Conservation (phyloP, 2,797 vertebrate genomes). For the Gila robusta region DNA sequence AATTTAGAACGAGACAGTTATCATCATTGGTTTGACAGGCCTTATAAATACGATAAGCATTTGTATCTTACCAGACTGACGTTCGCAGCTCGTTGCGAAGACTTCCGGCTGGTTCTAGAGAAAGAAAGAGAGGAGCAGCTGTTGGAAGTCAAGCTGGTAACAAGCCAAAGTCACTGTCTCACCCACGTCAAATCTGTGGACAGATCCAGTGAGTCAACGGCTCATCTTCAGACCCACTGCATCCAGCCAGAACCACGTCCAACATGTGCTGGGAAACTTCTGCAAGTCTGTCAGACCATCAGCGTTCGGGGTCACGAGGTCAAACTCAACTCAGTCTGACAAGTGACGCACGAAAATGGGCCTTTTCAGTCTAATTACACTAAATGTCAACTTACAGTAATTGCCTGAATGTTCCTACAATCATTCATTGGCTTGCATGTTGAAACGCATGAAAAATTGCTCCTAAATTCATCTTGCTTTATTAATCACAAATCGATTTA, state of each 20-base stretch:
- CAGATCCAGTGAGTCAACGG: constrained; percentile 46
- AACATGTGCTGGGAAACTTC: not conserved
- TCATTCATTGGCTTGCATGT: not conserved
- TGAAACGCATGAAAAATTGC: not conserved
- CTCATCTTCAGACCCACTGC: constrained; percentile 9
- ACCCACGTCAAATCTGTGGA: constrained; percentile 69
- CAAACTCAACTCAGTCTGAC: not conserved
- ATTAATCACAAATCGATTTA: not conserved
- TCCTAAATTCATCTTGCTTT: not conserved
- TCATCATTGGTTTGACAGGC: no score
- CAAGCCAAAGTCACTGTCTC: constrained; percentile 22
- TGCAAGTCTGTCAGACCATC: not conserved
- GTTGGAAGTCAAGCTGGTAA: not conserved
- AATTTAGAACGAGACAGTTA: no score
- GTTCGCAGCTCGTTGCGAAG: not conserved
- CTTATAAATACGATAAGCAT: no score
- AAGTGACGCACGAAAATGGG: not conserved
- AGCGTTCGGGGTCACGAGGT: not conserved
- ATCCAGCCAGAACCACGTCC: not conserved
- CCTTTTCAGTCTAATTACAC: not conserved
- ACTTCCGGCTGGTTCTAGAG: not conserved
- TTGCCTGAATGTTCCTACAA: not conserved
- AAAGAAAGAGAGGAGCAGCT: not conserved
- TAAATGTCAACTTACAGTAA: not conserved
- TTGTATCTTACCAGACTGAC: no score